Evolutionary conservation across 2,797 vertebrate species (phyloP).

Genomic region (Takifugu ocellatus): DNA sequence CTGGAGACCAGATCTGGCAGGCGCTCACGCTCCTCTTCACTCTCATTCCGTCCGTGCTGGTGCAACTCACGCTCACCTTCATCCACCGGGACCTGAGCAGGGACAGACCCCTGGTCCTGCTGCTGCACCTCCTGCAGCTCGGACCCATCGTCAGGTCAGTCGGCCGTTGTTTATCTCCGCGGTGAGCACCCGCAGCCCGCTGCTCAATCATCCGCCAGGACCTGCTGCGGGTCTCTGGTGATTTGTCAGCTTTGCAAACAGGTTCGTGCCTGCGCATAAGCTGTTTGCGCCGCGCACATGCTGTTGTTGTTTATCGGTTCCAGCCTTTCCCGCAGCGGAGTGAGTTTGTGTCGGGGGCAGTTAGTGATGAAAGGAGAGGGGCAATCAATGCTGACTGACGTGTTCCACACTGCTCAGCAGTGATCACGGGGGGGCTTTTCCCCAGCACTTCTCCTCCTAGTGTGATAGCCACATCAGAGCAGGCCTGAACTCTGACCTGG

Average conservation of each 20-base stretch:
- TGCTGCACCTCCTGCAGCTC: slow-evolving; percentile 93
- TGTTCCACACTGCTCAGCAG: slow-evolving; percentile 18
- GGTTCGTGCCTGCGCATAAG: slow-evolving; percentile 9
- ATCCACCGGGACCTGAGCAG: slow-evolving; percentile 93
- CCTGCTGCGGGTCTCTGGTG: slow-evolving; percentile 11
- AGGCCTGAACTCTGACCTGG: slow-evolving; percentile 7
- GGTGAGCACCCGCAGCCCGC: background rate
- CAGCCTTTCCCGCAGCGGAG: background rate
- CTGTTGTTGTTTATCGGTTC: slow-evolving; percentile 26
- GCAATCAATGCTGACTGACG: slow-evolving; percentile 47
- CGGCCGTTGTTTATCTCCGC: background rate
- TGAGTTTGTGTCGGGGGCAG: slow-evolving; percentile 14
- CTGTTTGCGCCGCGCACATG: slow-evolving; percentile 39
- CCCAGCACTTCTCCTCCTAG: background rate
- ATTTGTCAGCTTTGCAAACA: slow-evolving; percentile 5
- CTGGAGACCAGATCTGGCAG: slow-evolving; percentile 90
- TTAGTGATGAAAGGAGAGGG: slow-evolving; percentile 13
- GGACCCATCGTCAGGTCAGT: slow-evolving; percentile 91
- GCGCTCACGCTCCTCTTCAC: slow-evolving; percentile 90
- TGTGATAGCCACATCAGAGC: background rate
- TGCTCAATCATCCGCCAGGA: background rate
- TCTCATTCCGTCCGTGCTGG: slow-evolving; percentile 87
- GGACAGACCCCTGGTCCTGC: slow-evolving; percentile 89
- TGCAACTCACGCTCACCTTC: slow-evolving; percentile 94
- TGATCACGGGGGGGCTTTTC: background rate